A percentile compares a stretch with the other conserved stretches of the same genome.
Conservation (phyloP, 1,140 invertebrate species). For the Chrysopa pallens region DNA sequence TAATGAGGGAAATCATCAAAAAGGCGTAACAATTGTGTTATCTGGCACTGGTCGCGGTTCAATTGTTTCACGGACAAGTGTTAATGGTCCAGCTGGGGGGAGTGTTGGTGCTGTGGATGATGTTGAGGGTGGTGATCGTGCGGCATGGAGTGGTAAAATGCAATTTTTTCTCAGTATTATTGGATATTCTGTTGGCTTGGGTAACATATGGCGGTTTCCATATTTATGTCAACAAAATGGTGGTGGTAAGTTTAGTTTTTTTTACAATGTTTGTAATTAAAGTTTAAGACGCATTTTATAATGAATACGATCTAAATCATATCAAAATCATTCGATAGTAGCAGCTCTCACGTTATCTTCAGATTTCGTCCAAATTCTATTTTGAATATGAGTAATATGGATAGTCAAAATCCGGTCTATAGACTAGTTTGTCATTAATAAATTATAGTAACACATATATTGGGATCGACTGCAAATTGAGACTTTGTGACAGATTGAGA, state of each 20-base stretch:
- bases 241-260: slow-evolving; percentile 49
- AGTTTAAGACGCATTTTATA: no score
- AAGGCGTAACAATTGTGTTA: slow-evolving; percentile 36
- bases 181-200: slow-evolving; percentile 76
- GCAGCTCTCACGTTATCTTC: no score
- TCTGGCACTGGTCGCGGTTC: slow-evolving; percentile 26
- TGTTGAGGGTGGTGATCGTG: slow-evolving; percentile 37
- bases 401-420: no score
- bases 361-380: no score
- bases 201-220: slow-evolving; percentile 91
- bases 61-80: slow-evolving; percentile 24
- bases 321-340: no score
- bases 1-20: slow-evolving; percentile 13
- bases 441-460: no score
- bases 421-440: no score
- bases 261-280: not conserved
- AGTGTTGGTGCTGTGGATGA: slow-evolving; percentile 19
- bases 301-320: no score
- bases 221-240: slow-evolving; percentile 90
- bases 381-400: no score
- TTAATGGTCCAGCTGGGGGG: slow-evolving; percentile 12
- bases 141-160: slow-evolving; percentile 66
- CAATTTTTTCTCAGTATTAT: slow-evolving; percentile 85
- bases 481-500: no score
- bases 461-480: no score